These are phyloP conservation scores for Typhlichthys eigenmanni DNA, from an alignment of 2,797 vertebrate species.

Conservation along the genomic window DNA sequence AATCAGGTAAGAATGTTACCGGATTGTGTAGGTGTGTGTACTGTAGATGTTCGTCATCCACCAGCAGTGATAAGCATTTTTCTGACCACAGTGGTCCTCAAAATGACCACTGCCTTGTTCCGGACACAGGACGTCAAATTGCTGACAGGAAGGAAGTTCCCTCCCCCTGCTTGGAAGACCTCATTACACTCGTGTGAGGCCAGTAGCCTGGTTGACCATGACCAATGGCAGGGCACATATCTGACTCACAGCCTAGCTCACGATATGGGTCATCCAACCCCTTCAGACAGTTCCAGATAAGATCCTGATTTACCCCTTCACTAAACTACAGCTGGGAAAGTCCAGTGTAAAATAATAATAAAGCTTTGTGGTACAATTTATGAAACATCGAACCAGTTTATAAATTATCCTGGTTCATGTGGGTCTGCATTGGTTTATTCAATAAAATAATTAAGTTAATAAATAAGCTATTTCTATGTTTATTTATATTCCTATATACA, in stretches of 20 bases:
- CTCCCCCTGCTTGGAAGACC: conserved; percentile 49
- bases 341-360: no score
- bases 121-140: conserved; percentile 63
- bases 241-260: conserved; percentile 6
- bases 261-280: neutral
- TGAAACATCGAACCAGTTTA: neutral
- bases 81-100: conserved; percentile 15
- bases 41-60: neutral
- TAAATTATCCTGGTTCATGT: no score
- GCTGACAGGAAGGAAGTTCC: conserved; percentile 75
- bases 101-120: conserved; percentile 33
- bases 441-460: no score
- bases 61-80: neutral
- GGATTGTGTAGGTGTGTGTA: neutral
- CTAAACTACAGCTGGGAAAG: no score
- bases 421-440: no score
- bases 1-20: no score
- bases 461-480: no score
- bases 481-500: no score
- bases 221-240: conserved; percentile 9
- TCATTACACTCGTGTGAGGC: conserved; percentile 23
- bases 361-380: neutral
- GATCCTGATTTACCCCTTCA: neutral
- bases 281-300: neutral
- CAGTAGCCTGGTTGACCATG: conserved; percentile 44